These are phyloP conservation scores for Ericerus pela DNA, from an alignment of 1,140 invertebrate genomes.

Conservation along the genomic window DNA sequence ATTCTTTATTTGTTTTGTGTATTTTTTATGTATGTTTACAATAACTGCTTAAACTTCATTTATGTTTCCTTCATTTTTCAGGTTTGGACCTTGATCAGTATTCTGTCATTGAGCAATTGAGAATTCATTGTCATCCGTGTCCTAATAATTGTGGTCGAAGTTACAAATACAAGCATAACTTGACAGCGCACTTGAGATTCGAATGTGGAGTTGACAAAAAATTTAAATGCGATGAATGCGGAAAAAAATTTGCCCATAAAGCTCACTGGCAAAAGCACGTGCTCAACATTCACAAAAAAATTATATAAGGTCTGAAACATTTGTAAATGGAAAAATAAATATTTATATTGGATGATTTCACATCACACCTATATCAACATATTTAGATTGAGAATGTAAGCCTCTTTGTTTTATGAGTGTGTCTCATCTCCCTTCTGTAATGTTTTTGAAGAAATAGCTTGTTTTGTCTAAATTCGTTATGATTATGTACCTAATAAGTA, in stretches of 20 bases:
- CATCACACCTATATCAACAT: too few species aligned
- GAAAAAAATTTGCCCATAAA: slow-evolving; percentile 16
- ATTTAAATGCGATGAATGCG: slow-evolving; percentile 24
- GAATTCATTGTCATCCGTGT: background rate
- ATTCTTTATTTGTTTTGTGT: background rate
- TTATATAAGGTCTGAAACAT: too few species aligned
- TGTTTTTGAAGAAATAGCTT: too few species aligned
- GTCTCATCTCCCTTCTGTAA: too few species aligned
- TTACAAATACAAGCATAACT: slow-evolving; percentile 17
- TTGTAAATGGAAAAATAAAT: too few species aligned
- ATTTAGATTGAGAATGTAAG: too few species aligned
- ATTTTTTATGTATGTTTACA: background rate
- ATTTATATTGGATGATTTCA: too few species aligned
- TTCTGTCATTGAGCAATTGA: background rate
- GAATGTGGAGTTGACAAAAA: slow-evolving; percentile 27
- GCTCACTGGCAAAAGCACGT: slow-evolving; percentile 9
- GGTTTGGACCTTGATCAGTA: background rate
- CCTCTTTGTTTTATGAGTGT: too few species aligned
- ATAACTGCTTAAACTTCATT: background rate
- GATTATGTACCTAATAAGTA: too few species aligned
- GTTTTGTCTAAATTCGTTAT: too few species aligned
- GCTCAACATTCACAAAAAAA: too few species aligned
- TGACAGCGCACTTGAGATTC: slow-evolving; percentile 20
- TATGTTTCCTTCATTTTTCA: background rate
- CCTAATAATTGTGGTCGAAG: slow-evolving; percentile 14